phyloP scores from a whole-genome alignment of 2,113 vertebrate genomes.

The Phalacrocorax brasilianus region DNA sequence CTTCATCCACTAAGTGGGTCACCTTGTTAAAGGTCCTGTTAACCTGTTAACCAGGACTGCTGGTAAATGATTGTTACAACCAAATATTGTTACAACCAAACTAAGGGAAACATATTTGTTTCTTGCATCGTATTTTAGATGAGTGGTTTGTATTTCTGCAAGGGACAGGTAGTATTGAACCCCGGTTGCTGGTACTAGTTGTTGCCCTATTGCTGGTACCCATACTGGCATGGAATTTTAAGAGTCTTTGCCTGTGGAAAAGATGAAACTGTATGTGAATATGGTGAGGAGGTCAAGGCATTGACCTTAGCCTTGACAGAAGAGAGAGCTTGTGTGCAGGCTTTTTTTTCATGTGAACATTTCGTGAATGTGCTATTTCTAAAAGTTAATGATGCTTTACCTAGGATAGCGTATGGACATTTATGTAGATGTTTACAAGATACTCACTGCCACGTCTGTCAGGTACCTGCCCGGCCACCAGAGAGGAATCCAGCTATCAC shows the following conservation, averaged over 20 bases:
- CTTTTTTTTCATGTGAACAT: neutral
- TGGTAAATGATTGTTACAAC: too few species aligned
- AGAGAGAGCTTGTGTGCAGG: neutral
- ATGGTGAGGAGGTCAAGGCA: neutral
- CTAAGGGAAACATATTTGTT: neutral
- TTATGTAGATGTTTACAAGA: neutral
- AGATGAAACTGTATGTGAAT: neutral
- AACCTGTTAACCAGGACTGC: too few species aligned
- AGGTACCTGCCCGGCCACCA: fast-evolving
- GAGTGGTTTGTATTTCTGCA: neutral
- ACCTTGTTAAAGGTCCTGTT: neutral
- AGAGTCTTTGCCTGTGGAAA: neutral
- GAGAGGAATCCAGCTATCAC: neutral
- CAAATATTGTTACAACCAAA: neutral
- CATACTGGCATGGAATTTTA: neutral
- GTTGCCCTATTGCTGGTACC: neutral
- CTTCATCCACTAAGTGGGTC: neutral
- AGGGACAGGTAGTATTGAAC: neutral
- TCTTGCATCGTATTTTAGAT: neutral
- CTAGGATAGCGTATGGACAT: neutral
- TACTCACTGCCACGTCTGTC: neutral
- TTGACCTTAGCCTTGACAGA: neutral
- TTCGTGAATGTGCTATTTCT: neutral
- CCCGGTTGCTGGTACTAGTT: neutral
- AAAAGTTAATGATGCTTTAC: neutral